phyloP scores from a whole-genome alignment of 2,113 vertebrate species.

The Pluvianellus socialis region DNA sequence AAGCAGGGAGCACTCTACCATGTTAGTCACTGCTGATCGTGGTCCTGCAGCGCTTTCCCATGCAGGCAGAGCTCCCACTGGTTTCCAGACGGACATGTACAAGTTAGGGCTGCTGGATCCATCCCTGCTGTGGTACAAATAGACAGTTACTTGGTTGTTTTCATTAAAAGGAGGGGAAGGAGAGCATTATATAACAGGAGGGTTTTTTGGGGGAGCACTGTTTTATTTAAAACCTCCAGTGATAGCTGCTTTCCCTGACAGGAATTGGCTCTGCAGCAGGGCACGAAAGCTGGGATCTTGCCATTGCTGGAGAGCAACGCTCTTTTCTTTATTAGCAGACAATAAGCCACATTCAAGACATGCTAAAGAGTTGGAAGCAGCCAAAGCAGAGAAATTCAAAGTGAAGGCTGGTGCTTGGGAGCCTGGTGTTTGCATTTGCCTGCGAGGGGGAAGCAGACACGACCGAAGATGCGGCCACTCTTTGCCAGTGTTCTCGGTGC shows the following conservation, averaged over 20 bases:
- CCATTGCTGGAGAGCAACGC: slow-evolving; percentile 20
- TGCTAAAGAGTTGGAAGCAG: slow-evolving; percentile 52
- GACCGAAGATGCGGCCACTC: not conserved
- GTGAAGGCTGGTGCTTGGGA: not conserved
- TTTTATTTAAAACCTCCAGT: slow-evolving; percentile 42
- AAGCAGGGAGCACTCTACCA: not conserved
- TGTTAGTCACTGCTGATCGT: not conserved
- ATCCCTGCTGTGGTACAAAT: slow-evolving; percentile 12
- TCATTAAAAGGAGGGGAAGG: slow-evolving; percentile 37
- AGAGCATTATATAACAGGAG: slow-evolving; percentile 41
- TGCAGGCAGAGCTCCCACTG: slow-evolving; percentile 2
- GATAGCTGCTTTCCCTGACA: slow-evolving; percentile 36
- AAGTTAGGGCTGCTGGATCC: not conserved
- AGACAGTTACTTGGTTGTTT: slow-evolving; percentile 41
- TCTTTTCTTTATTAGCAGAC: slow-evolving; percentile 55
- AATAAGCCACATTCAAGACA: slow-evolving; percentile 62
- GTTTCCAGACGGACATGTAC: not conserved
- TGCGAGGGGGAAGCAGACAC: not conserved
- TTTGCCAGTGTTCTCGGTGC: not conserved
- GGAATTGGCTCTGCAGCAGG: slow-evolving; percentile 16
- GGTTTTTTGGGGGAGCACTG: not conserved
- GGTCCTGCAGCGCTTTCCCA: not conserved
- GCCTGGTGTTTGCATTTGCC: slow-evolving; percentile 16
- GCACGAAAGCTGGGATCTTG: slow-evolving; percentile 46
- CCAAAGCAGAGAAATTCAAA: slow-evolving; percentile 35